Evolutionary conservation across 1,140 invertebrate species (phyloP).

Genomic region (Cylas formicarius): DNA sequence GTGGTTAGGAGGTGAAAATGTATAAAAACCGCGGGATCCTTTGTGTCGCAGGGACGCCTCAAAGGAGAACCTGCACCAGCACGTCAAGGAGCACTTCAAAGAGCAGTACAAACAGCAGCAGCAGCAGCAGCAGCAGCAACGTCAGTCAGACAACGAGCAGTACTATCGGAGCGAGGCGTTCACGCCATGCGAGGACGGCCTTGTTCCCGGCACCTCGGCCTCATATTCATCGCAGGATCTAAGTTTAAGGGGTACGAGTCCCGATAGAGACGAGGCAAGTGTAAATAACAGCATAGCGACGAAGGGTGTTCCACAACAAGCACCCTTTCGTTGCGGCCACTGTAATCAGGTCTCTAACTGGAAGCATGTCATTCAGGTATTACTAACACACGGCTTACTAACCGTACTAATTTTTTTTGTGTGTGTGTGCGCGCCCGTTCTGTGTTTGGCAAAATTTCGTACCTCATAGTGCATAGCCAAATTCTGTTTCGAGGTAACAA

Average conservation of each 20-base stretch:
- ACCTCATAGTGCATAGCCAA: too few relatives aligned
- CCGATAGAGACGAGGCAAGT: conserved; percentile 42
- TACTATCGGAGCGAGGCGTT: conserved; percentile 8
- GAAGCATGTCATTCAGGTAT: conserved; percentile 76
- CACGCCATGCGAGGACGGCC: conserved; percentile 1
- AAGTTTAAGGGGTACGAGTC: conserved; percentile 32
- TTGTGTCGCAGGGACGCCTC: conserved; percentile 49
- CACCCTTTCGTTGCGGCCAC: conserved; percentile 64
- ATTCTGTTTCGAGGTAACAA: too few relatives aligned
- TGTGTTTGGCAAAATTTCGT: neutral
- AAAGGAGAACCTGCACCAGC: conserved; percentile 56
- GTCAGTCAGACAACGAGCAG: conserved; percentile 12
- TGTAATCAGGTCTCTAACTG: conserved; percentile 70
- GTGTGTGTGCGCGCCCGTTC: conserved; percentile 5
- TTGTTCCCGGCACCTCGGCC: conserved; percentile 7
- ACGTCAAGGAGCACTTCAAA: conserved; percentile 58
- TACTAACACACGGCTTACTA: conserved; percentile 41
- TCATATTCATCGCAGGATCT: conserved; percentile 20
- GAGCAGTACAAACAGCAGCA: conserved; percentile 27
- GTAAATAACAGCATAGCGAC: conserved; percentile 34
- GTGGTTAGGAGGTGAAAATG: too few relatives aligned
- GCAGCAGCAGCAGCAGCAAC: conserved; percentile 25
- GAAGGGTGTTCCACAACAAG: conserved; percentile 27
- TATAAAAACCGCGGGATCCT: too few relatives aligned
- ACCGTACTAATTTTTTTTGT: conserved; percentile 25